Evolutionary conservation across 2,797 vertebrate species (phyloP).

Genomic region (Sphaeramia orbicularis): DNA sequence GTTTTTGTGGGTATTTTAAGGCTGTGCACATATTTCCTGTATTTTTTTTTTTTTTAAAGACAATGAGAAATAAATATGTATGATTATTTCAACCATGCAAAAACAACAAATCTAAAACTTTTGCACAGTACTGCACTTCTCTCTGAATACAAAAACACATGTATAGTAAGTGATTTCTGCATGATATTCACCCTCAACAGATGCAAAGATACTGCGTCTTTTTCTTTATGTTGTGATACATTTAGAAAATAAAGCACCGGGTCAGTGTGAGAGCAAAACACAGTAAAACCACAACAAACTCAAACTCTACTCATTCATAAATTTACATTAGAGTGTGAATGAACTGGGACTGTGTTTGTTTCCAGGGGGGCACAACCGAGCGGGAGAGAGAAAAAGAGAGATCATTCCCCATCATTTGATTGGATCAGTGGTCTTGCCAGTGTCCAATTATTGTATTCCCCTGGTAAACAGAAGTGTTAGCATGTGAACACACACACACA

Average conservation of each 20-base stretch:
- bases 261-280: not conserved
- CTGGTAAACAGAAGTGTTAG: slow-evolving; percentile 8
- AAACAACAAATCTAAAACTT: no score
- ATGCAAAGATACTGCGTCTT: not conserved
- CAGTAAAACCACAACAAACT: slow-evolving; percentile 5
- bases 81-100: no score
- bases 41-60: no score
- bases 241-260: not conserved
- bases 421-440: slow-evolving; percentile 44
- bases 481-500: slow-evolving; percentile 7
- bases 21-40: no score
- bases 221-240: not conserved
- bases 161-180: not conserved
- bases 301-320: slow-evolving; percentile 19
- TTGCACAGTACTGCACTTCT: no score
- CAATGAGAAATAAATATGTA: no score
- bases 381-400: slow-evolving; percentile 15
- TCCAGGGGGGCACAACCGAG: not conserved
- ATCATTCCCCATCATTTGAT: slow-evolving; percentile 51
- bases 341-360: slow-evolving; percentile 7
- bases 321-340: slow-evolving; percentile 5
- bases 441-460: slow-evolving; percentile 55
- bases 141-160: no score
- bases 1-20: no score
- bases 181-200: not conserved